Conservation (phyloP, 2,888 invertebrate species). For the Eupeodes luniger region DNA sequence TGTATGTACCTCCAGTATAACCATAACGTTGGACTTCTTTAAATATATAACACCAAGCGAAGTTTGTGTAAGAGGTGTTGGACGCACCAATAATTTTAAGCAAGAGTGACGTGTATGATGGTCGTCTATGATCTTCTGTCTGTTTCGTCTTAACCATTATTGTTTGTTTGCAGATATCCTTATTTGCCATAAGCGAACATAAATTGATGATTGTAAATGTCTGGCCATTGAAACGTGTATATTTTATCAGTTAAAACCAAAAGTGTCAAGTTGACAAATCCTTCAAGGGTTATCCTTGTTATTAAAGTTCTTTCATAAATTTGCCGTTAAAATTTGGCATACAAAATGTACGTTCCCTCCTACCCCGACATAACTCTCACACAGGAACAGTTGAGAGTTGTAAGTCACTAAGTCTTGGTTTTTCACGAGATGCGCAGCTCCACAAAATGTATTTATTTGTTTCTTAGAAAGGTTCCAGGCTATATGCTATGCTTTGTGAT, state of each 20-base stretch:
- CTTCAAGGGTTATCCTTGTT: too few species aligned
- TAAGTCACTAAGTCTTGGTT: too few species aligned
- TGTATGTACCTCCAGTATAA: background rate
- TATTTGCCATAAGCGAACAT: slow-evolving; percentile 53
- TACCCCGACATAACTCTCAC: too few species aligned
- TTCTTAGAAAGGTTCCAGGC: too few species aligned
- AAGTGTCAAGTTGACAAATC: background rate
- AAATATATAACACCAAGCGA: slow-evolving; percentile 16
- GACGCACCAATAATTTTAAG: slow-evolving; percentile 29
- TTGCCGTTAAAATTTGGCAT: too few species aligned
- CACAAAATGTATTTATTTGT: too few species aligned
- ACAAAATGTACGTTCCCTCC: too few species aligned
- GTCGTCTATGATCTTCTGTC: slow-evolving; percentile 50
- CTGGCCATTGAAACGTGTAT: background rate
- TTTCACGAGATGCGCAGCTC: too few species aligned
- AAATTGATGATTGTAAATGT: slow-evolving; percentile 40
- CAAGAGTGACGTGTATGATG: slow-evolving; percentile 30
- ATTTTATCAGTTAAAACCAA: background rate
- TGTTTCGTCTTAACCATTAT: slow-evolving; percentile 16
- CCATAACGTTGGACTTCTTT: slow-evolving; percentile 3
- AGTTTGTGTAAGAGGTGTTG: slow-evolving; percentile 17
- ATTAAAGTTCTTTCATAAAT: too few species aligned
- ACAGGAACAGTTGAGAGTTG: too few species aligned
- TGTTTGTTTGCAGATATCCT: slow-evolving; percentile 68
- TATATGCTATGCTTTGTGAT: too few species aligned